These are phyloP conservation scores for Pollenia amentaria DNA, from an alignment of 2,888 invertebrate species.

Conservation along the genomic window DNA sequence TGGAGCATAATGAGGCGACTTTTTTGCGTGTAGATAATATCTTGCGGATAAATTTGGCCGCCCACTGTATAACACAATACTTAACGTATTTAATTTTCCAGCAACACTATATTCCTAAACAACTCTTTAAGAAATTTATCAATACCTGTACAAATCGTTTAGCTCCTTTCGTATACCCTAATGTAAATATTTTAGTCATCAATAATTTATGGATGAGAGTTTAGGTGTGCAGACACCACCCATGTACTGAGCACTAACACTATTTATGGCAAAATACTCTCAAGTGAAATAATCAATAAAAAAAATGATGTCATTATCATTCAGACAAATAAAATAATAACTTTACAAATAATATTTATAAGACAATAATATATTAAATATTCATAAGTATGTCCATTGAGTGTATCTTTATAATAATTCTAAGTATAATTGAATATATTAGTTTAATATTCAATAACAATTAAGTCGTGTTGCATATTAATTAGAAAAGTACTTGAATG, in stretches of 20 bases:
- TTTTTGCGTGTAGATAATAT: too few relatives aligned
- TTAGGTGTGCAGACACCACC: not conserved
- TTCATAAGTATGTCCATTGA: not conserved
- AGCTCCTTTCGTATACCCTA: too few relatives aligned
- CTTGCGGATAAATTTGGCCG: too few relatives aligned
- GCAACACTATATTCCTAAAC: too few relatives aligned
- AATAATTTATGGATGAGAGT: not conserved
- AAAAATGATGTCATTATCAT: not conserved
- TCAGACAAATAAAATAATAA: conserved; percentile 7
- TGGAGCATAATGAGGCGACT: too few relatives aligned
- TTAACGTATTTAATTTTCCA: too few relatives aligned
- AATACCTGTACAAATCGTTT: too few relatives aligned
- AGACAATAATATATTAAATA: not conserved
- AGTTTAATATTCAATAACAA: conserved; percentile 17
- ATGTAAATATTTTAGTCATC: too few relatives aligned
- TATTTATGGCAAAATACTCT: conserved; percentile 25
- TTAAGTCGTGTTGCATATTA: not conserved
- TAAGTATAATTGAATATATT: conserved; percentile 15
- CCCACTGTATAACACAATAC: too few relatives aligned
- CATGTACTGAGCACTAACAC: not conserved
- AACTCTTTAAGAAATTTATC: too few relatives aligned
- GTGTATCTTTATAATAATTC: not conserved
- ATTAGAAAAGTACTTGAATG: not conserved
- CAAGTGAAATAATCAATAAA: conserved; percentile 23
- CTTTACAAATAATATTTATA: not conserved